These are phyloP conservation scores for Drosophila neutralis DNA, from an alignment of 2,888 invertebrate genomes.

Conservation along the genomic window DNA sequence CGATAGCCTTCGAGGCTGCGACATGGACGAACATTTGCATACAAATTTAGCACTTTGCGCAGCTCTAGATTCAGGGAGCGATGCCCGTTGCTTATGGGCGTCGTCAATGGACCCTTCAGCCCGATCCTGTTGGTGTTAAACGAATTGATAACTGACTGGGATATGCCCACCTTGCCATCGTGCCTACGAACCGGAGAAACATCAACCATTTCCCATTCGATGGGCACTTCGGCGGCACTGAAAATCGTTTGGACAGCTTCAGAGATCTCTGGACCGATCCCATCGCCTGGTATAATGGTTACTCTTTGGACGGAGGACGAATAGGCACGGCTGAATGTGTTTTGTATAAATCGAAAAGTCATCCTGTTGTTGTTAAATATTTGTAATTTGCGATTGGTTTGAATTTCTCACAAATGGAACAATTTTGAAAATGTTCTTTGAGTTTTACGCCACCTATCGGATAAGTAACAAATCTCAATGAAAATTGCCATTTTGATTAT, in stretches of 20 bases:
- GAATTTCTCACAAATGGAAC: not conserved
- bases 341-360: constrained; percentile 10
- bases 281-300: constrained; percentile 99
- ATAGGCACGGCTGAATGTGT: constrained; percentile 73
- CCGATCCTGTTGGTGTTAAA: constrained; percentile 98
- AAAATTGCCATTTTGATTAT: not conserved
- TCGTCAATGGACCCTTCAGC: constrained; percentile 99
- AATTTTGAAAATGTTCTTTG: not conserved
- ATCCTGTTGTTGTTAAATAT: not conserved
- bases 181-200: constrained; percentile 96
- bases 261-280: constrained; percentile 99
- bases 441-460: constrained; percentile 9
- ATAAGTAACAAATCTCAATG: not conserved
- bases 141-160: constrained; percentile 98
- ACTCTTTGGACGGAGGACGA: constrained; percentile 89
- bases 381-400: not conserved
- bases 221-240: constrained; percentile 96
- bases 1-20: constrained; percentile 97
- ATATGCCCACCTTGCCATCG: constrained; percentile 98
- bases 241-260: constrained; percentile 99
- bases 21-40: constrained; percentile 99
- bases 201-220: constrained; percentile 99
- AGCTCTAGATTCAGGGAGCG: constrained; percentile 98
- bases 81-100: constrained; percentile 99
- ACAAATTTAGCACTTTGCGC: constrained; percentile 98